Evolutionary conservation across 2,113 vertebrate species (phyloP), one percentile per base, ranked within the genome.

Genomic region (Psephotus haematonotus): DNA sequence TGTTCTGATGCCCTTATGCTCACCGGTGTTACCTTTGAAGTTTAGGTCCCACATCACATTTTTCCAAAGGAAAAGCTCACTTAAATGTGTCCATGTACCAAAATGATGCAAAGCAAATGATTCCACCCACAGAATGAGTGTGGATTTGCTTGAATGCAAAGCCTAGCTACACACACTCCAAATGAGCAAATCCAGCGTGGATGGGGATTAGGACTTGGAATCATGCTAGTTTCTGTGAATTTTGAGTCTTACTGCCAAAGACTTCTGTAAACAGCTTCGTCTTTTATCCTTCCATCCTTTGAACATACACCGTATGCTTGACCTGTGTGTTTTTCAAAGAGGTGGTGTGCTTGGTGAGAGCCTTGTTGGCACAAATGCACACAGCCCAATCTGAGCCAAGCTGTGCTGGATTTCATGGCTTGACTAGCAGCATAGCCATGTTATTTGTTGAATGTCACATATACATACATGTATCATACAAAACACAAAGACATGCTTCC

Each of bases 221-320:
- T 14, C 47, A 63, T 1, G 1, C 53, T 76, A 27, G 7, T 41
- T 67, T 63, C 52, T 46, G 52, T 62, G 57, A 52, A 52, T 77
- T 86, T 44, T 41, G 49, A 25, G 46, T 68, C 71, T 64, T 44
- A 7, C 53, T 83, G 68, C 67, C 77, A 83, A 86, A 72, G 63
- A 53, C 12, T 77, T 86, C 37, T 83, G 91, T 52, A 88, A 91
- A 89, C 68, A 86, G 57, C 68, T 77, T 72, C 74, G 69, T 78
- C 72, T 87, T 91, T 83, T 85, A 81, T 85, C 86, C 86, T 77
- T 71, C 89, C 43, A 22, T 63, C 92, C 75, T 87, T 85, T 92
- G 75, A 85, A 47, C 49, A 69, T 14, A 68, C 31, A 41, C 31
- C 1, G 0, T 57, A 24, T 31, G 46, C 65, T 68, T 68, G 68